These are phyloP conservation scores for Erpetoichthys calabaricus DNA, from an alignment of 2,797 vertebrate genomes.

Conservation along the genomic window DNA sequence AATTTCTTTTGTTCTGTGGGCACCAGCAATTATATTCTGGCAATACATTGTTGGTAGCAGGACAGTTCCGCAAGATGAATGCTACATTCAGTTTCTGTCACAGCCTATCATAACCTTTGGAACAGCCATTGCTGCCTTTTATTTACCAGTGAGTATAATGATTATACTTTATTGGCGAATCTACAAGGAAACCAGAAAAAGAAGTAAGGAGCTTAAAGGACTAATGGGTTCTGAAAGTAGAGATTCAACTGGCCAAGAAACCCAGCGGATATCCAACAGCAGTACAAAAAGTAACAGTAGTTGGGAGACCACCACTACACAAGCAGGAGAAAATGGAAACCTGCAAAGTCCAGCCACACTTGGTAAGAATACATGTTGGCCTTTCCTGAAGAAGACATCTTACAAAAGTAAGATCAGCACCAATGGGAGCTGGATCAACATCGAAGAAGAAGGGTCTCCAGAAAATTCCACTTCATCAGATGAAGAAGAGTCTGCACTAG, in stretches of 20 bases:
- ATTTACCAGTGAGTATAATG: slow-evolving; percentile 61
- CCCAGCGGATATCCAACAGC: slow-evolving; percentile 9
- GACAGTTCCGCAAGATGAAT: slow-evolving; percentile 30
- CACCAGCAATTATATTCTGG: slow-evolving; percentile 59
- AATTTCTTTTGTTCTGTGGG: slow-evolving; percentile 59
- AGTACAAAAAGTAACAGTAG: slow-evolving; percentile 25
- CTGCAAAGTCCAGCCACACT: slow-evolving; percentile 5
- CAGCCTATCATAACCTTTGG: slow-evolving; percentile 52
- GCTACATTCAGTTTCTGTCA: slow-evolving; percentile 53
- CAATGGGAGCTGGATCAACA: slow-evolving; percentile 40
- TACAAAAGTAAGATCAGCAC: slow-evolving; percentile 18
- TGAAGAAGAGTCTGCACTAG: slow-evolving; percentile 39
- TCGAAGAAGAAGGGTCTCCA: slow-evolving; percentile 36
- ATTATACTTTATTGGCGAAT: slow-evolving; percentile 56
- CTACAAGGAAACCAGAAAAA: slow-evolving; percentile 56
- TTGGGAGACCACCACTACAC: slow-evolving; percentile 10
- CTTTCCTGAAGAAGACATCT: too few relatives aligned
- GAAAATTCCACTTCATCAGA: slow-evolving; percentile 41
- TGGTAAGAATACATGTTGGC: slow-evolving; percentile 10
- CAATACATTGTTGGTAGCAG: slow-evolving; percentile 44
- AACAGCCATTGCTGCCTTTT: slow-evolving; percentile 60
- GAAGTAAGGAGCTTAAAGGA: slow-evolving; percentile 42
- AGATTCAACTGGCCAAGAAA: neutral
- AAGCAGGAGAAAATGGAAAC: slow-evolving; percentile 1
- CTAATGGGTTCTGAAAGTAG: slow-evolving; percentile 41